Conservation (phyloP, 2,797 vertebrate genomes). For the Borostomias antarcticus region DNA sequence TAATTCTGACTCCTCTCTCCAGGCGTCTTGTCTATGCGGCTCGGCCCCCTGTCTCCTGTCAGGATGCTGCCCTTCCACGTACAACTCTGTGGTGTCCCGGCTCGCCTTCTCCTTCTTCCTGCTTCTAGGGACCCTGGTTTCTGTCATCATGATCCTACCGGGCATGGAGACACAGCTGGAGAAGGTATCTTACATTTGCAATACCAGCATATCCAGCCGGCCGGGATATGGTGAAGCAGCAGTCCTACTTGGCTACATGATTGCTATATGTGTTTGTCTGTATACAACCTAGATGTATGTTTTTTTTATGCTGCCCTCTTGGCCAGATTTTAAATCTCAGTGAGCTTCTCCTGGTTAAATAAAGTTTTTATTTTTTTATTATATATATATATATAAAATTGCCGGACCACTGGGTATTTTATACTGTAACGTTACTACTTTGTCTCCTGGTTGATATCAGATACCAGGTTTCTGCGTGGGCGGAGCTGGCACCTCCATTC, state of each 20-base stretch:
- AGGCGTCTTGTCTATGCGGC: conserved; percentile 94
- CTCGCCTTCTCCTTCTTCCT: conserved; percentile 89
- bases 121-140: conserved; percentile 88
- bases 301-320: no score
- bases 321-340: no score
- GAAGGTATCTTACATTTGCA: conserved; percentile 72
- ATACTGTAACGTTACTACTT: no score
- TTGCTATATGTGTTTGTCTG: neutral
- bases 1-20: conserved; percentile 31
- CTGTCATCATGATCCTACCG: conserved; percentile 89
- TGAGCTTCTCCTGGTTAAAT: no score
- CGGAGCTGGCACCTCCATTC: conserved; percentile 24
- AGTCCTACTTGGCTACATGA: neutral
- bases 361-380: no score
- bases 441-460: conserved; percentile 58
- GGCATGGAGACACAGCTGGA: conserved; percentile 88
- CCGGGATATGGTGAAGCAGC: no score
- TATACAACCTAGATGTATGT: no score
- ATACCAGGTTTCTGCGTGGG: conserved; percentile 88
- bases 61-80: conserved; percentile 88
- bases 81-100: conserved; percentile 87
- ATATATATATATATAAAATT: no score
- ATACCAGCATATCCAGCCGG: no score
- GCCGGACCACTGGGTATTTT: no score
- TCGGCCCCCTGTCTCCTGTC: conserved; percentile 90